Evolutionary conservation across 2,113 vertebrate species (phyloP).

Genomic region (Cryptomyrus ogoouensis): DNA sequence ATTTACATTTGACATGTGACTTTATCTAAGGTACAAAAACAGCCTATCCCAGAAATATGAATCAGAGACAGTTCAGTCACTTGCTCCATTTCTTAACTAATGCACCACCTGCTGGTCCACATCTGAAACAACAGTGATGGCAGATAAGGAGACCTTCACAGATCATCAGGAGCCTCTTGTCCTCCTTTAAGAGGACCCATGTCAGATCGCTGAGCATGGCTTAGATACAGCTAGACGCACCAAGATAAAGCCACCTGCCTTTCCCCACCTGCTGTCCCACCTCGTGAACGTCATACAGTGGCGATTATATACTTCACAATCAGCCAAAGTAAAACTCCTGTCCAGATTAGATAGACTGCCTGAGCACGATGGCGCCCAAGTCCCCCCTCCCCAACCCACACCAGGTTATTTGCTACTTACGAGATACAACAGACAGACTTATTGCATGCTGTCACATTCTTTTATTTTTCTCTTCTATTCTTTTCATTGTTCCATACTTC

Average conservation of each 20-base stretch:
- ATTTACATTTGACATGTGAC: not conserved
- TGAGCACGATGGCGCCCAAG: not conserved
- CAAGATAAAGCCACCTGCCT: slow-evolving; percentile 7
- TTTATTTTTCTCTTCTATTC: not conserved
- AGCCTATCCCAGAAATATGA: not conserved
- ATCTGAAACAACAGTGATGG: not conserved
- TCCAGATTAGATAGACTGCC: slow-evolving; percentile 11
- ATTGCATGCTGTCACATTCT: not conserved
- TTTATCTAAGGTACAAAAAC: not conserved
- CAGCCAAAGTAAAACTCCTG: not conserved
- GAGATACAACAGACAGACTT: not conserved
- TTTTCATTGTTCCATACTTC: not conserved
- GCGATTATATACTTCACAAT: not conserved
- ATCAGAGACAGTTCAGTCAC: not conserved
- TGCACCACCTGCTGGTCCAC: not conserved
- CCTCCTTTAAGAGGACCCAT: not conserved
- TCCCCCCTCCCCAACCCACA: not conserved
- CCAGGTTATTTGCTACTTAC: not conserved
- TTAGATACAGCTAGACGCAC: not conserved
- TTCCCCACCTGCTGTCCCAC: not conserved
- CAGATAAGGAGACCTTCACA: not conserved
- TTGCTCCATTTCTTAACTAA: not conserved
- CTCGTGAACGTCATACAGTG: not conserved
- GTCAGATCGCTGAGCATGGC: slow-evolving; percentile 4
- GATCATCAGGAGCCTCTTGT: not conserved